Conservation (phyloP, 2,888 invertebrate species). For the Peribatodes rhomboidaria region DNA sequence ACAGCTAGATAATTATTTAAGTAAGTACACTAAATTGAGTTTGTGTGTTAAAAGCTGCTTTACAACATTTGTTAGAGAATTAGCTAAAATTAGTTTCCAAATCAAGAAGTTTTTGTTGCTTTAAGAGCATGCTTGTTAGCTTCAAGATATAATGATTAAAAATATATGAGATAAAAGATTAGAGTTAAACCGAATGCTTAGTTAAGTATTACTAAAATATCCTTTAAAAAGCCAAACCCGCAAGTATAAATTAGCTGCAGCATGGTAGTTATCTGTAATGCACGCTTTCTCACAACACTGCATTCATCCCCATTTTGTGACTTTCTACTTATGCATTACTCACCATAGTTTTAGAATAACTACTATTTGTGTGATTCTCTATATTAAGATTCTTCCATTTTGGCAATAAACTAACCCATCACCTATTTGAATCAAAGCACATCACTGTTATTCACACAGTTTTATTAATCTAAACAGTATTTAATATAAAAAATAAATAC, state of each 20-base stretch:
- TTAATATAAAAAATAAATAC: no score
- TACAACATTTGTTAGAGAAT: background rate
- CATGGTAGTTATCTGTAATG: constrained; percentile 24
- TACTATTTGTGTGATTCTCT: background rate
- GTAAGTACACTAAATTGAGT: constrained; percentile 9
- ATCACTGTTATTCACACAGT: no score
- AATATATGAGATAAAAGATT: background rate
- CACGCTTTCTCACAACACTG: constrained; percentile 44
- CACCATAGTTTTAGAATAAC: background rate
- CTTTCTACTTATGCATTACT: background rate
- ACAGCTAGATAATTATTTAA: constrained; percentile 20
- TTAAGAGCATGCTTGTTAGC: constrained; percentile 22
- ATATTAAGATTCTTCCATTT: no score
- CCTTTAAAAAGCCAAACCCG: constrained; percentile 8
- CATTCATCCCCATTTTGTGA: constrained; percentile 35
- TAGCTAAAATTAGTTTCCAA: background rate
- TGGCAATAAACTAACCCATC: no score
- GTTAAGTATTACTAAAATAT: constrained; percentile 8
- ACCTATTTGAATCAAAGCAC: no score
- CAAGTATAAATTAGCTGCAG: constrained; percentile 18
- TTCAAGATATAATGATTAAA: background rate
- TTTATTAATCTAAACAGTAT: no score
- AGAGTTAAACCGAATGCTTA: background rate
- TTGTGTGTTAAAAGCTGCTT: background rate
- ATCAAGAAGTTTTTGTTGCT: background rate